Conservation (phyloP, 2,888 invertebrate species). For the Camptogramma bilineatum region DNA sequence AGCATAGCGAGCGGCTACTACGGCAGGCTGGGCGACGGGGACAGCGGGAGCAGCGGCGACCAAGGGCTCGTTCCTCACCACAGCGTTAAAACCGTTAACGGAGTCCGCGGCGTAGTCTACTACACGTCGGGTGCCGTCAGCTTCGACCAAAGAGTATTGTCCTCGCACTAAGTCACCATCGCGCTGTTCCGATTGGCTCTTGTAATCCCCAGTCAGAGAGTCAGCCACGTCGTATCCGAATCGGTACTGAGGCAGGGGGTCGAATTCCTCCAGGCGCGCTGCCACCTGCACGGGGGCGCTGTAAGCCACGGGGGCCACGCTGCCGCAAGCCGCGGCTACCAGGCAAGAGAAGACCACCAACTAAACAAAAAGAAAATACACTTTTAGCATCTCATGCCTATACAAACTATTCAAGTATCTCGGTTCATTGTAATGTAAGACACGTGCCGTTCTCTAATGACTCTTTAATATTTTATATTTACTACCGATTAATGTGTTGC, state of each 20-base stretch:
- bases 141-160: slow-evolving; percentile 73
- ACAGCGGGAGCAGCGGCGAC: slow-evolving; percentile 48
- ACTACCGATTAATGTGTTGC: slow-evolving; percentile 12
- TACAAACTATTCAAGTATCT: background rate
- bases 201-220: slow-evolving; percentile 77
- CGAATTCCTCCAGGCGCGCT: slow-evolving; percentile 76
- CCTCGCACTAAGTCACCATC: slow-evolving; percentile 84
- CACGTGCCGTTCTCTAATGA: slow-evolving; percentile 23
- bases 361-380: slow-evolving; percentile 56
- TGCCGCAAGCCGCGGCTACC: slow-evolving; percentile 66
- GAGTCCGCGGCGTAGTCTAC: slow-evolving; percentile 77
- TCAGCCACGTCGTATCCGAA: slow-evolving; percentile 78
- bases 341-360: slow-evolving; percentile 76
- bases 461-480: slow-evolving; percentile 20
- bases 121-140: slow-evolving; percentile 74
- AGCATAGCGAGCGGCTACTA: slow-evolving; percentile 30
- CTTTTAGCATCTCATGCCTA: background rate
- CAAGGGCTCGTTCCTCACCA: slow-evolving; percentile 73
- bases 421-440: slow-evolving; percentile 25
- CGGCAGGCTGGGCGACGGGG: slow-evolving; percentile 57
- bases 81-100: slow-evolving; percentile 75
- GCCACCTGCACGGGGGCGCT: slow-evolving; percentile 49
- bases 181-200: slow-evolving; percentile 79
- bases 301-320: slow-evolving; percentile 52
- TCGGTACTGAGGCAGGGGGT: slow-evolving; percentile 85